Evolutionary conservation across 2,113 vertebrate genomes (phyloP), one percentile per base, ranked within the genome.

Genomic region (Eulemur macaco): DNA sequence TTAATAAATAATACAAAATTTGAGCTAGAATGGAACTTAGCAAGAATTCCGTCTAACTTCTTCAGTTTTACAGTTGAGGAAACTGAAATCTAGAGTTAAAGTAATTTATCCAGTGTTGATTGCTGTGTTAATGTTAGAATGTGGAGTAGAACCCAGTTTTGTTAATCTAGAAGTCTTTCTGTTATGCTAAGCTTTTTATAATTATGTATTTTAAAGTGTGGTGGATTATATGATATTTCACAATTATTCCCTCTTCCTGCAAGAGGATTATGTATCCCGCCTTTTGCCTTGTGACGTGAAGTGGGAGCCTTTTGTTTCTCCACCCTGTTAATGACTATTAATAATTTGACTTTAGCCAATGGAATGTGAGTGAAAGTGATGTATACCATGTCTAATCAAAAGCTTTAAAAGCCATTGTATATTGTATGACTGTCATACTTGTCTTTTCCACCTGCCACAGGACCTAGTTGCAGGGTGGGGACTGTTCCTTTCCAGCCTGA

Each of bases 151-250:
- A 89, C 17, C 68, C 18, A n/a, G 20, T 82, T 88, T 89, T 94
- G n/a, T 82, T 89, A 64, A 45, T 64, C 74, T 42, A 94, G 45
- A 74, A 90, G 42, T 95, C 69, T 29, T 84, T 83, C 47, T 77
- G 66, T 83, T 84, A 25, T 66, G 69, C 50, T 18, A 50, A 18
- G 9, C 11, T 77, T 90, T 91, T 84, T 84, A 77, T 83, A 66
- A 88, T 81, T 63, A 39, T 60, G 25, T 81, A 60, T 71, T 86
- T 89, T 82, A 88, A 82, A 82, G 31, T 68, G 25, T 84, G 47
- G 23, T 66, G 17, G 78, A 42, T 71, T 73, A 11, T 81, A 52
- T 78, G 11, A 21, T 71, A 82, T 34, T 64, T 89, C 18, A 95
- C 18, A 56, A 29, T 77, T 94, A 42, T 69, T 77, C 18, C 56